Conservation (phyloP, 2,797 vertebrate species). For the Sarcoramphus papa region DNA sequence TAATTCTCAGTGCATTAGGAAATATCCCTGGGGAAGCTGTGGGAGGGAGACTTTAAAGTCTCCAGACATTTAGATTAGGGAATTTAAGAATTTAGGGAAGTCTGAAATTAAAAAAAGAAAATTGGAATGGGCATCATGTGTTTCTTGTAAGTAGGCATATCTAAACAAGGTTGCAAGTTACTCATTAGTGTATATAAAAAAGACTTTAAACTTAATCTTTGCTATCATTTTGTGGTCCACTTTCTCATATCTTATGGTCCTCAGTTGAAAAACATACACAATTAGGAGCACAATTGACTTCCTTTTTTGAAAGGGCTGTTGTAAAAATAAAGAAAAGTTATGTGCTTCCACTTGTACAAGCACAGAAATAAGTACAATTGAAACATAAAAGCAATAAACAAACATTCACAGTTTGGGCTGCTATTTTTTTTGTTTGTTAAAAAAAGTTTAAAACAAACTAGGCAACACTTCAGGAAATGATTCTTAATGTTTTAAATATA, state of each 20-base stretch:
- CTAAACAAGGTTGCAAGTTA: not conserved
- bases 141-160: not conserved
- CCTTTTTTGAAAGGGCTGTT: not conserved
- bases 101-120: not conserved
- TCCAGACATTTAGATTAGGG: not conserved
- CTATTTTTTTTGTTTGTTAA: not conserved
- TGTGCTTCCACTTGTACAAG: not conserved
- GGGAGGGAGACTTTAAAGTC: not conserved
- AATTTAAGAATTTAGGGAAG: conserved; percentile 19
- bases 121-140: not conserved
- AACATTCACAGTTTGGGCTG: not conserved
- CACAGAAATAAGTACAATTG: conserved; percentile 44
- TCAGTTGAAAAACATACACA: not conserved
- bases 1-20: not conserved
- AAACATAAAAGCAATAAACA: conserved; percentile 31
- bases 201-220: not conserved
- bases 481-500: conserved; percentile 25
- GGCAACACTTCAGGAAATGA: conserved; percentile 36
- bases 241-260: not conserved
- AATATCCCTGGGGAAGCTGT: conserved; percentile 17
- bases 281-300: conserved; percentile 20
- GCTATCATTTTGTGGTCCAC: not conserved
- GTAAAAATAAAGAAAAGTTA: not conserved
- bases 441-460: conserved; percentile 1
- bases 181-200: not conserved